Evolutionary conservation across 2,888 invertebrate species (phyloP).

Genomic region (Lapara coniferarum): DNA sequence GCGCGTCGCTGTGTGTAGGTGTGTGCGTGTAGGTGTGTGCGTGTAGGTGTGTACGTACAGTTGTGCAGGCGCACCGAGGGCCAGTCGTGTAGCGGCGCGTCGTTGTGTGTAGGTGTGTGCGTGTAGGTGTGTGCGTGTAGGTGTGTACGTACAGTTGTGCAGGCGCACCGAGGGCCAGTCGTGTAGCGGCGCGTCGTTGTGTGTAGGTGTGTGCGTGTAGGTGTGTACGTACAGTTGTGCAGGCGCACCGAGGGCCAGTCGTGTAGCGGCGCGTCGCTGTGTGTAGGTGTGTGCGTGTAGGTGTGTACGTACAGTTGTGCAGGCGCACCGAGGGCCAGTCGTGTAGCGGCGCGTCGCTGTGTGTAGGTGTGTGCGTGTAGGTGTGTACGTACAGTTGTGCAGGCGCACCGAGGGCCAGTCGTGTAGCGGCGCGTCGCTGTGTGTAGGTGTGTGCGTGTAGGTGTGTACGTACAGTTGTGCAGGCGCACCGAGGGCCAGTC

Average conservation of each 20-base stretch:
- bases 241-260: slow-evolving; percentile 33
- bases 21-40: no score
- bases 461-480: no score
- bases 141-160: slow-evolving; percentile 42
- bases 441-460: slow-evolving; percentile 16
- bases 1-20: background rate
- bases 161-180: slow-evolving; percentile 72
- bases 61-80: no score
- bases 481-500: slow-evolving; percentile 30
- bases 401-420: slow-evolving; percentile 13
- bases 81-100: no score
- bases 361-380: background rate
- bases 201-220: slow-evolving; percentile 1
- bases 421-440: slow-evolving; percentile 36
- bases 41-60: no score
- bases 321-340: slow-evolving; percentile 6
- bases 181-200: slow-evolving; percentile 39
- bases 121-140: background rate
- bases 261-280: slow-evolving; percentile 44
- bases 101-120: no score
- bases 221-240: background rate
- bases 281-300: background rate
- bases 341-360: slow-evolving; percentile 56
- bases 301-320: no score
- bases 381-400: slow-evolving; percentile 48